Evolutionary conservation across 2,888 invertebrate species (phyloP), one percentile per base, ranked within the genome.

Genomic region (Amphipoea lucens): DNA sequence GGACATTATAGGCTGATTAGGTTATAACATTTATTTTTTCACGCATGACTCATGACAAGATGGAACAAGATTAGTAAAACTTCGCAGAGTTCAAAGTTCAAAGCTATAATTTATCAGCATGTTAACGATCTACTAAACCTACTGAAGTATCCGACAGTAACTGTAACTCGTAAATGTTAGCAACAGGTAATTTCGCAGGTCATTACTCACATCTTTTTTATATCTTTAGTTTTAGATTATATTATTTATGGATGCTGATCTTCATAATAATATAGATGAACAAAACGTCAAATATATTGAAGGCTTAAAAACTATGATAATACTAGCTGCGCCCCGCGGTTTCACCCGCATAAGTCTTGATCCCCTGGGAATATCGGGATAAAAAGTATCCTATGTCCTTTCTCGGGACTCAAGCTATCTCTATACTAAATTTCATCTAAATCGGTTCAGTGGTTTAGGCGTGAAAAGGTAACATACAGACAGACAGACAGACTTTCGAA

Each of bases 81-180:
- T 48, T 63, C 29, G 0, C 29, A 48, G 48, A 62, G 81, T 81
- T 81, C 76, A 68, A 3, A 74, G 82, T 79, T 83, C 74, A 79
- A 54, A 60, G 60, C 62, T 40, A 73, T 85, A 85, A 82, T 73
- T 75, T 73, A 78, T 57, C 29, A 63, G 45, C 45, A 70, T 66
- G 66, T 84, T 84, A 78, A 85, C 72, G 82, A 82, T 78, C 65
- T 51, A 82, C 45, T 85, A 73, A 78, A 85, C 85, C 72, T 78
- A 66, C 65, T 85, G 72, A 78, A 82, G 82, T 73, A 73, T 66
- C 78, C 69, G 14, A 73, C 69, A 74, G 78, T 84, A 73, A 82
- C 67, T 72, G 85, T 72, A 81, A 72, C 78, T 84, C 78, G 85
- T 84, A 82, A 84, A 84, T 40, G 83, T 76, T 63, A 75, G 85